Evolutionary conservation across 2,113 vertebrate genomes (phyloP).

Genomic region (Tinamus guttatus): DNA sequence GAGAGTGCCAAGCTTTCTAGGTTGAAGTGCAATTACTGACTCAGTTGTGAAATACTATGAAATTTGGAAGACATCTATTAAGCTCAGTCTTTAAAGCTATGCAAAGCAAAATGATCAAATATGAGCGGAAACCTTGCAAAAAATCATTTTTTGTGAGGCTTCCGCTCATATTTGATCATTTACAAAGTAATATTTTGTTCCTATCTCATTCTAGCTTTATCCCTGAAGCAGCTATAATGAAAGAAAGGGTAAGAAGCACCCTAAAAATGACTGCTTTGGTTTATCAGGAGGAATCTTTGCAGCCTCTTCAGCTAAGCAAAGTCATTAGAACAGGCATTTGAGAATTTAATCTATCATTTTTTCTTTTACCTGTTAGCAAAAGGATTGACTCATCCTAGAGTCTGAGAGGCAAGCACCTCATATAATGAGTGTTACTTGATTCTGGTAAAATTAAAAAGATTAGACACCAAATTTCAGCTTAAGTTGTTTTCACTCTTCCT

Average conservation of each 20-base stretch:
- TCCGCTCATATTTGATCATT: neutral
- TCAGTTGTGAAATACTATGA: slow-evolving; percentile 14
- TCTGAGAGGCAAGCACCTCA: neutral
- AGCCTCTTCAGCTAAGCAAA: neutral
- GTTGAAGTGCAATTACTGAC: slow-evolving; percentile 13
- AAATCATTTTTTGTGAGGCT: neutral
- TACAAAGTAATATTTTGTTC: neutral
- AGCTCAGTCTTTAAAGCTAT: neutral
- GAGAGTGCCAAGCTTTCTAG: neutral
- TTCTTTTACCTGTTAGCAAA: neutral
- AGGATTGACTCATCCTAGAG: neutral
- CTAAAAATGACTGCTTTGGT: neutral
- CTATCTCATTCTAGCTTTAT: neutral
- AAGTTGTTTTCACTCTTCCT: neutral
- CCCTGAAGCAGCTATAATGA: neutral
- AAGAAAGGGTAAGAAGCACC: neutral
- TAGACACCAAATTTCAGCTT: neutral
- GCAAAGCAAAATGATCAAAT: no score
- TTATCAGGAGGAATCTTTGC: neutral
- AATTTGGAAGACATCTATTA: neutral
- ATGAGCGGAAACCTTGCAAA: no score
- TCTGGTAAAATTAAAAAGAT: neutral
- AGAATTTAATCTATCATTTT: neutral
- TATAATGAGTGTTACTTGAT: neutral
- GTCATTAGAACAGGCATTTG: neutral